Conservation (phyloP, 2,113 vertebrate species). For the Callipepla squamata region DNA sequence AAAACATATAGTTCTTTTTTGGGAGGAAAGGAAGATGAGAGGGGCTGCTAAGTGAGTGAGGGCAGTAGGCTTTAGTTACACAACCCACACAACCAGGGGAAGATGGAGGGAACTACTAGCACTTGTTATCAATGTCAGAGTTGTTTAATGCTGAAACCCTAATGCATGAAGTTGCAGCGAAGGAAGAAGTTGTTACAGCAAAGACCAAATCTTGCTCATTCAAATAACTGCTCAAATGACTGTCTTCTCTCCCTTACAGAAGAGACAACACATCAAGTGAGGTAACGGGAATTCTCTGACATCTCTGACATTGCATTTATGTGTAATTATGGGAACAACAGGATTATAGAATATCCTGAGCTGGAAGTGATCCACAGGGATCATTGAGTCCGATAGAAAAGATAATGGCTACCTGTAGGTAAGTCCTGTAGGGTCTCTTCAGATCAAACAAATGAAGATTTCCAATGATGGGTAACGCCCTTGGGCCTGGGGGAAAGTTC, state of each 20-base stretch:
- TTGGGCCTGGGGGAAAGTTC: conserved; percentile 73
- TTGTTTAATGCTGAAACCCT: not conserved
- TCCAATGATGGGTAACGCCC: conserved; percentile 69
- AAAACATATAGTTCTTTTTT: not conserved
- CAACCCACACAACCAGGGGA: not conserved
- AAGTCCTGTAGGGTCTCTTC: conserved; percentile 68
- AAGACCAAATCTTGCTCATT: not conserved
- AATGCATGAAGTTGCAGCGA: not conserved
- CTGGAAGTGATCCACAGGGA: not conserved
- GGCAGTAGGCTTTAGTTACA: not conserved
- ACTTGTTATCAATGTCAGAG: not conserved
- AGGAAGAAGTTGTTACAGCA: not conserved
- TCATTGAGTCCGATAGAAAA: not conserved
- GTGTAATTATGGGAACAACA: not conserved
- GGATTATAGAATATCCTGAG: not conserved
- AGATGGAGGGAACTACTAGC: not conserved
- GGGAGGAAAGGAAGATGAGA: not conserved
- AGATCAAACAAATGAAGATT: conserved; percentile 71
- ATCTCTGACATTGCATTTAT: not conserved
- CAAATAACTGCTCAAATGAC: not conserved
- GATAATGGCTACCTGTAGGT: conserved; percentile 42
- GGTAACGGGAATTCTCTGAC: not conserved
- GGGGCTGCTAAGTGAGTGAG: fast-evolving
- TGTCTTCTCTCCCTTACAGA: not conserved
- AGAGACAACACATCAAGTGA: fast-evolving